phyloP scores from a whole-genome alignment of 2,113 vertebrate species.

The Scalopus aquaticus region DNA sequence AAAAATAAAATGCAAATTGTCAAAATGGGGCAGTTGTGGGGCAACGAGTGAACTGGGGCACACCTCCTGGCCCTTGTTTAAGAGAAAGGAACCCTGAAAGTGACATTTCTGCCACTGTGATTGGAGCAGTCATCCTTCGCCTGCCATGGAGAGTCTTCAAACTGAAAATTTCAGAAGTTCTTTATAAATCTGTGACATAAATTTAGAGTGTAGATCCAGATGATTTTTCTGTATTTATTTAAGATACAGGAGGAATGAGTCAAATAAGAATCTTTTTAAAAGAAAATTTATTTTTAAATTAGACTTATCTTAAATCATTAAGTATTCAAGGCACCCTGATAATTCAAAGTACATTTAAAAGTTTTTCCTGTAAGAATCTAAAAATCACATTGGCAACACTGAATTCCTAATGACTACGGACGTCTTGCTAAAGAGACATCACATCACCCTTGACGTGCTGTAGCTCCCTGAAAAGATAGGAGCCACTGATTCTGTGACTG shows the following conservation, averaged over 20 bases:
- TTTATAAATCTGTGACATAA: neutral
- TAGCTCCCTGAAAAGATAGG: neutral
- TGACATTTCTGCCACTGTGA: neutral
- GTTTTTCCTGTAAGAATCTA: neutral
- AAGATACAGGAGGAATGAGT: neutral
- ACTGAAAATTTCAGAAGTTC: neutral
- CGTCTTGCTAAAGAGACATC: neutral
- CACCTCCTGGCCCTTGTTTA: neutral
- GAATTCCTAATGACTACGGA: neutral
- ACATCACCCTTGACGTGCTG: neutral
- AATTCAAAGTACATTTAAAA: neutral
- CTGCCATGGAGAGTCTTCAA: neutral
- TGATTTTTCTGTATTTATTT: neutral
- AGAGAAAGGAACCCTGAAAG: neutral
- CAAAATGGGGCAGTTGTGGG: neutral
- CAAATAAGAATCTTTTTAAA: neutral
- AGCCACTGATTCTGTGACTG: neutral
- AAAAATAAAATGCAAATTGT: slow-evolving; percentile 71
- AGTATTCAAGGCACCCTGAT: neutral
- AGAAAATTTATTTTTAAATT: neutral
- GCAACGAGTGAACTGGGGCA: neutral
- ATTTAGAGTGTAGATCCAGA: neutral
- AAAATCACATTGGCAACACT: neutral
- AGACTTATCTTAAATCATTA: neutral
- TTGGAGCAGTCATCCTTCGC: neutral